Percentiles rank a stretch among this genome's conserved stretches.
phyloP scores from a whole-genome alignment of 2,888 invertebrate genomes.

The Synergus itoensis region DNA sequence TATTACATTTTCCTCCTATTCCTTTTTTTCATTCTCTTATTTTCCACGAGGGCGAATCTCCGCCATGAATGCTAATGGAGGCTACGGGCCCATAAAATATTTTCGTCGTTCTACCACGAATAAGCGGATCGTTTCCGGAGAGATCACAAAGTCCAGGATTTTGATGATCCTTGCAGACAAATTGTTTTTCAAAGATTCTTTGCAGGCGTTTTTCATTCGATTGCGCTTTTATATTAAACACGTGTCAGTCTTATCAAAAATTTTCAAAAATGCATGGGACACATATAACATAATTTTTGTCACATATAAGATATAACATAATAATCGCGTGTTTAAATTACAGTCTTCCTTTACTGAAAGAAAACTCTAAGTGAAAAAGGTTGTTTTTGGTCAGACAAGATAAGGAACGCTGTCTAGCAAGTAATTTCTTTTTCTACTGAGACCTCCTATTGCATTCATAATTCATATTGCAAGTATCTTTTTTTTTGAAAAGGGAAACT shows the following conservation, averaged over 20 bases:
- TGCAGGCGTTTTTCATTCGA: background rate
- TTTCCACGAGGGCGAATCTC: conserved; percentile 2
- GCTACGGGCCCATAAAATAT: background rate
- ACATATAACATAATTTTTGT: no score
- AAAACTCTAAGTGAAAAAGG: no score
- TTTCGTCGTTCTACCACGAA: background rate
- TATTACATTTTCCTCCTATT: conserved; percentile 54
- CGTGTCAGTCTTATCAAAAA: background rate
- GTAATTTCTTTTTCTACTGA: no score
- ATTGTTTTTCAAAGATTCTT: background rate
- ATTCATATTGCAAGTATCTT: no score
- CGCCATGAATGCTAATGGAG: conserved; percentile 52
- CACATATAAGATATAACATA: no score
- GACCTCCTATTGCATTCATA: no score
- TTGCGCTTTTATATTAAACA: background rate
- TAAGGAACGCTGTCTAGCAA: no score
- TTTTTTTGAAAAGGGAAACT: no score
- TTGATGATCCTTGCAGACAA: background rate
- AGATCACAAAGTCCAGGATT: background rate
- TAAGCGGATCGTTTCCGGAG: background rate
- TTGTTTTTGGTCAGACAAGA: no score
- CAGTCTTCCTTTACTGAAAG: no score
- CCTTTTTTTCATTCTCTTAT: conserved; percentile 22
- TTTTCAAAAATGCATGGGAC: background rate
- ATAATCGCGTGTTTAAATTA: no score